Conservation (phyloP, 2,113 vertebrate species). For the Beaufortia kweichowensis region DNA sequence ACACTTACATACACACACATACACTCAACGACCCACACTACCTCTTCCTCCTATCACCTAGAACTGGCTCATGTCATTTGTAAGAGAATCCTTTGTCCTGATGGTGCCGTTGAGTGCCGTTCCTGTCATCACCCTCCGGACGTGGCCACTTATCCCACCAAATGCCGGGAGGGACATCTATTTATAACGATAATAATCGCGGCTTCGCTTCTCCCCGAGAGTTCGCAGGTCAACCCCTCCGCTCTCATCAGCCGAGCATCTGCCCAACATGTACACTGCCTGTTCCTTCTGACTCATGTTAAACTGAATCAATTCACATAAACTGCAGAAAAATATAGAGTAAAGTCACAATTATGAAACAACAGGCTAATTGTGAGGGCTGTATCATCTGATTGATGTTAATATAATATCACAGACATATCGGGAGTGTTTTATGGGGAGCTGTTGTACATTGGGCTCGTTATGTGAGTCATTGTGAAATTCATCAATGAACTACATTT, state of each 20-base stretch:
- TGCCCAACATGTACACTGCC: background rate
- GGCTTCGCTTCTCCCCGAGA: constrained; percentile 30
- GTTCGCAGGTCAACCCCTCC: constrained; percentile 23
- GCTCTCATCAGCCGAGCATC: constrained; percentile 16
- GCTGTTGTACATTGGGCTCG: background rate
- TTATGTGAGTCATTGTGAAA: background rate
- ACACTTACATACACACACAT: constrained; percentile 21
- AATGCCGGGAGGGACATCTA: constrained; percentile 42
- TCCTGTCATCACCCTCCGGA: constrained; percentile 64
- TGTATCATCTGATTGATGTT: background rate
- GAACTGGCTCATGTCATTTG: constrained; percentile 26
- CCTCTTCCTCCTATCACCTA: constrained; percentile 49
- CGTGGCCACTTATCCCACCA: constrained; percentile 49
- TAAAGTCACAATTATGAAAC: constrained; percentile 5
- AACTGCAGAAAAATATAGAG: background rate
- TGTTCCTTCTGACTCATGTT: background rate
- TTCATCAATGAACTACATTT: background rate
- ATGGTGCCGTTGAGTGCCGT: constrained; percentile 54
- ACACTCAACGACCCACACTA: constrained; percentile 37
- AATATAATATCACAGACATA: background rate
- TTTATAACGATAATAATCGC: constrained; percentile 47
- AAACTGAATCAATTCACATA: background rate
- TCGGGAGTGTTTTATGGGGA: background rate
- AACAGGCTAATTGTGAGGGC: background rate
- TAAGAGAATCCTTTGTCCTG: constrained; percentile 65